Evolutionary conservation across 1,140 invertebrate species (phyloP).

Genomic region (Chelonus insularis): DNA sequence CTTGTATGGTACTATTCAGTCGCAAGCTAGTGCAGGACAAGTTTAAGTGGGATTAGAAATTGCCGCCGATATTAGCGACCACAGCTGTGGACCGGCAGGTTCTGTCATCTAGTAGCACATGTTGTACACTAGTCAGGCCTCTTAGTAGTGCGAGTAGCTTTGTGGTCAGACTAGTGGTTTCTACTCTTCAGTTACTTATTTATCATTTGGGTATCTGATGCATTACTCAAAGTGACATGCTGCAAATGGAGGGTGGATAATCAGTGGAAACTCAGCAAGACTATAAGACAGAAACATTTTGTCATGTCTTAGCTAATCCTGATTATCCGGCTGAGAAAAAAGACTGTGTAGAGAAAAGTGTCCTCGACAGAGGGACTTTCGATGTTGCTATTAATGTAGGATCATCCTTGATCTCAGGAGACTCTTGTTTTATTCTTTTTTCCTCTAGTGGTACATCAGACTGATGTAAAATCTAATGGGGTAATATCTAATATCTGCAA

Average conservation of each 20-base stretch:
- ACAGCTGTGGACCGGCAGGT: conserved; percentile 8
- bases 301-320: conserved; percentile 16
- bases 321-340: conserved; percentile 21
- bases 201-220: background rate
- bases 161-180: conserved; percentile 7
- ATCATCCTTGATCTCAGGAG: background rate
- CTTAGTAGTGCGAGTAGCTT: conserved; percentile 15
- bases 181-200: background rate
- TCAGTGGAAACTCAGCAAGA: background rate
- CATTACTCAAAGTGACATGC: background rate
- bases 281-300: conserved; percentile 4
- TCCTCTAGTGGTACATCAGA: background rate
- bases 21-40: conserved; percentile 12
- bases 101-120: conserved; percentile 18
- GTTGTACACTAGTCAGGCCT: conserved; percentile 9
- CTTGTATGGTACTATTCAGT: background rate
- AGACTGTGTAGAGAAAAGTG: background rate
- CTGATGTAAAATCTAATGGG: conserved; percentile 7
- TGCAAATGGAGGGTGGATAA: background rate
- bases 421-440: background rate
- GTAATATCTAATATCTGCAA: background rate
- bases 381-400: conserved; percentile 20
- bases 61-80: conserved; percentile 26
- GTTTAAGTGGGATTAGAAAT: conserved; percentile 31
- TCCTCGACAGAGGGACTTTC: background rate